Evolutionary conservation across 2,888 invertebrate genomes (phyloP).

Genomic region (Macaria liturata): DNA sequence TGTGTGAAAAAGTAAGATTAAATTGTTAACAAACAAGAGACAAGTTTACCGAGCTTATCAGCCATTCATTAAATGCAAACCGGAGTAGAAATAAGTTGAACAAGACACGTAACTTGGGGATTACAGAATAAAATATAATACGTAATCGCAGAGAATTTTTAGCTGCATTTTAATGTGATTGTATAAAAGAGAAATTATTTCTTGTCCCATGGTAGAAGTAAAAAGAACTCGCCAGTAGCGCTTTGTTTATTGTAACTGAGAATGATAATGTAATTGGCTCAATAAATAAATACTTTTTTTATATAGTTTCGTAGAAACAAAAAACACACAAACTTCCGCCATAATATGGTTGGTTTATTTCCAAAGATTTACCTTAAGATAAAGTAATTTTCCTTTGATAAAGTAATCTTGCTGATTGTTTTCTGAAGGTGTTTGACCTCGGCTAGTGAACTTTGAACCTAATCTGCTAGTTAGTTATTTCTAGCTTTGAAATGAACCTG

Average conservation of each 20-base stretch:
- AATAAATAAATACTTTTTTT: no score
- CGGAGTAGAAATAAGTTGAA: constrained; percentile 11
- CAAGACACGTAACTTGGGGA: constrained; percentile 3
- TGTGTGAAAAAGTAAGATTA: constrained; percentile 9
- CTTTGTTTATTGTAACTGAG: no score
- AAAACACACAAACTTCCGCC: constrained; percentile 27
- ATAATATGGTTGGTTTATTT: constrained; percentile 20
- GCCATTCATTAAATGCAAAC: constrained; percentile 15
- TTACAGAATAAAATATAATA: neutral
- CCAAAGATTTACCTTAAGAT: constrained; percentile 17
- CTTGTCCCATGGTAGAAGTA: no score
- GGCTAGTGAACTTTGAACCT: neutral
- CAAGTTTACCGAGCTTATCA: constrained; percentile 8
- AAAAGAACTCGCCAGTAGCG: no score
- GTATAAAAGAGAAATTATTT: no score
- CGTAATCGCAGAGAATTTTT: neutral
- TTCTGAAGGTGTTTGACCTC: constrained; percentile 7
- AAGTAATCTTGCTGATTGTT: constrained; percentile 2
- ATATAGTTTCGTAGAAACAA: no score
- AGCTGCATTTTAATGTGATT: no score
- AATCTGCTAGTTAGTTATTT: no score
- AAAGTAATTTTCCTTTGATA: constrained; percentile 12
- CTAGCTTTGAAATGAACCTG: no score
- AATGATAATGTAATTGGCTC: no score
- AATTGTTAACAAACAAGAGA: constrained; percentile 12